These are phyloP conservation scores for Zosterops japonicus DNA, from an alignment of 2,113 vertebrate genomes.

Conservation along the genomic window DNA sequence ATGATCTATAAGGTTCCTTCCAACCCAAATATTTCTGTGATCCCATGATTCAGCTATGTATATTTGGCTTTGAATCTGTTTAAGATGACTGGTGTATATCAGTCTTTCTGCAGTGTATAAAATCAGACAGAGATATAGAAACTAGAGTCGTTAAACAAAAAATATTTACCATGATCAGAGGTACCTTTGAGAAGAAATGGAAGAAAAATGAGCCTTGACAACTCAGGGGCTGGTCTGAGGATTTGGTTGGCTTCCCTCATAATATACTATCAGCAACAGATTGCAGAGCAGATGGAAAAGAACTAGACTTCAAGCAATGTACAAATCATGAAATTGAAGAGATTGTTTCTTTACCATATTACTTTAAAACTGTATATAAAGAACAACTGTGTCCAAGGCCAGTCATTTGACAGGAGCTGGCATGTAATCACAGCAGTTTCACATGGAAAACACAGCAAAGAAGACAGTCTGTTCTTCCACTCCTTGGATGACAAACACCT, in stretches of 20 bases:
- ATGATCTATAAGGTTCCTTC: neutral
- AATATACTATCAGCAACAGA: slow-evolving; percentile 37
- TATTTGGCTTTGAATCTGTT: neutral
- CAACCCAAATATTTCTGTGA: neutral
- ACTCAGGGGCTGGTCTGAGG: neutral
- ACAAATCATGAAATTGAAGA: slow-evolving; percentile 39
- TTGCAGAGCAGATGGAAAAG: slow-evolving; percentile 59
- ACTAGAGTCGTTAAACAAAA: slow-evolving; percentile 7
- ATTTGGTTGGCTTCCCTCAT: slow-evolving; percentile 8
- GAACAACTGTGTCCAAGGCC: slow-evolving; percentile 4
- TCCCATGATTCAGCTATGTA: neutral
- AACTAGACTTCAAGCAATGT: slow-evolving; percentile 46
- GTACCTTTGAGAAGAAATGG: neutral
- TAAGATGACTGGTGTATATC: neutral
- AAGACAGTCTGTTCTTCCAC: neutral
- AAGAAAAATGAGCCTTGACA: neutral
- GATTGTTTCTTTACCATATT: neutral
- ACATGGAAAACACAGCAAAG: neutral
- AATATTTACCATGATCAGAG: neutral
- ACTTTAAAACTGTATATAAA: slow-evolving; percentile 2
- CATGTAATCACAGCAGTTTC: neutral
- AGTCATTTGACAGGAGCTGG: slow-evolving; percentile 36
- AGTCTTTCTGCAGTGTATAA: neutral
- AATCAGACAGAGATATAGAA: neutral
- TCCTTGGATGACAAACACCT: neutral